These are phyloP conservation scores for Lithophane socia DNA, from an alignment of 2,888 invertebrate species.

Conservation along the genomic window DNA sequence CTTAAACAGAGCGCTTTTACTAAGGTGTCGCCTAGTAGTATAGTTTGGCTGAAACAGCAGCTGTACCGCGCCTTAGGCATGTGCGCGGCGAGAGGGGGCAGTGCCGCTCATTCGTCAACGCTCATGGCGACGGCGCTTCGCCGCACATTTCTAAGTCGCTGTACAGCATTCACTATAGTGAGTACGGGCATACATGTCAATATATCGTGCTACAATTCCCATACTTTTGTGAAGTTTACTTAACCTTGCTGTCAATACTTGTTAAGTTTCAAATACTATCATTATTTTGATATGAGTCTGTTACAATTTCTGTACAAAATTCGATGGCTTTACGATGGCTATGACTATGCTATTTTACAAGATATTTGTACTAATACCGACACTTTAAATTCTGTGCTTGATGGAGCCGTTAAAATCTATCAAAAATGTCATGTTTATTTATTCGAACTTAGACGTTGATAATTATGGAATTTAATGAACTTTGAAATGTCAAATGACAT, in stretches of 20 bases:
- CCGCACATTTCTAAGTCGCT: too few species aligned
- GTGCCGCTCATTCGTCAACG: too few species aligned
- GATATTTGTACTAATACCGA: background rate
- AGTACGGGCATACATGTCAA: background rate
- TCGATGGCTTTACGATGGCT: too few species aligned
- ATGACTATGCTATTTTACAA: background rate
- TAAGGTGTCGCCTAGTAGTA: too few species aligned
- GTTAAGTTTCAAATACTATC: background rate
- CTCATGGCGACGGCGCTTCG: too few species aligned
- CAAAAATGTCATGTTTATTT: constrained; percentile 11
- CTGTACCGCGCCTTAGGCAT: too few species aligned
- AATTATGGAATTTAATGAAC: constrained; percentile 34
- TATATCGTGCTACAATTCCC: background rate
- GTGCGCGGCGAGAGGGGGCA: too few species aligned
- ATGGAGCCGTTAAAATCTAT: background rate
- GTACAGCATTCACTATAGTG: too few species aligned
- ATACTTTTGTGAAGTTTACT: background rate
- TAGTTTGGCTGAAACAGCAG: too few species aligned
- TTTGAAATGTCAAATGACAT: constrained; percentile 46
- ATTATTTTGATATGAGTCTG: background rate
- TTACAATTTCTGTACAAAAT: background rate
- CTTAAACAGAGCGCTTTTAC: background rate
- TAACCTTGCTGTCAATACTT: background rate
- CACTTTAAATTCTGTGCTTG: background rate
- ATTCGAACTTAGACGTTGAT: background rate